Percentiles rank a stretch among this genome's conserved stretches.
These are phyloP conservation scores for Pangasius sanitwongsei DNA, from an alignment of 2,797 vertebrate genomes.

Conservation along the genomic window DNA sequence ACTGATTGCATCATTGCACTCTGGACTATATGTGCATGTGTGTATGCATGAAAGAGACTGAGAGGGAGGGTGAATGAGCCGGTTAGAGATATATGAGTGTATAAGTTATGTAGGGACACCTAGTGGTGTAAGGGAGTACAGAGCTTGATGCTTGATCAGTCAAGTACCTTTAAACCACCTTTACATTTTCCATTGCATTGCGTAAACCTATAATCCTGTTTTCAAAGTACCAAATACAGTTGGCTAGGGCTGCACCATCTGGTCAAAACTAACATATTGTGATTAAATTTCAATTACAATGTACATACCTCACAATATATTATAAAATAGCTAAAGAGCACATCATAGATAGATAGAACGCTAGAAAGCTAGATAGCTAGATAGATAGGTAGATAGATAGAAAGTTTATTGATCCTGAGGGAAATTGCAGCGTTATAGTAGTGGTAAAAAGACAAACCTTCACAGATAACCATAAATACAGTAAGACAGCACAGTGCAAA, in stretches of 20 bases:
- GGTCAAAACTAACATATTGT: background rate
- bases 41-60: background rate
- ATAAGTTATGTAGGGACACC: constrained; percentile 48
- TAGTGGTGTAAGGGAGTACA: constrained; percentile 47
- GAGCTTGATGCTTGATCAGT: background rate
- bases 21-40: constrained; percentile 1
- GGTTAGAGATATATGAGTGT: background rate
- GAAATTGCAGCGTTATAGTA: background rate
- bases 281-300: background rate
- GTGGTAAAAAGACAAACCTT: background rate
- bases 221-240: background rate
- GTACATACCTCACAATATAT: background rate
- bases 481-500: background rate
- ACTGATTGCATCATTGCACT: constrained; percentile 3
- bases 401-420: background rate
- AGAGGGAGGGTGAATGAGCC: background rate
- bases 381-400: background rate
- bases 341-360: background rate
- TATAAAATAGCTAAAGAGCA: background rate
- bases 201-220: background rate
- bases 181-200: background rate
- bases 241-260: background rate
- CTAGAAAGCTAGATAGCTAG: background rate
- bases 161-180: background rate
- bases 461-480: background rate